These are phyloP conservation scores for Epizoanthus scotinus DNA, from an alignment of 92 coral and sea anemone species.

Conservation along the genomic window DNA sequence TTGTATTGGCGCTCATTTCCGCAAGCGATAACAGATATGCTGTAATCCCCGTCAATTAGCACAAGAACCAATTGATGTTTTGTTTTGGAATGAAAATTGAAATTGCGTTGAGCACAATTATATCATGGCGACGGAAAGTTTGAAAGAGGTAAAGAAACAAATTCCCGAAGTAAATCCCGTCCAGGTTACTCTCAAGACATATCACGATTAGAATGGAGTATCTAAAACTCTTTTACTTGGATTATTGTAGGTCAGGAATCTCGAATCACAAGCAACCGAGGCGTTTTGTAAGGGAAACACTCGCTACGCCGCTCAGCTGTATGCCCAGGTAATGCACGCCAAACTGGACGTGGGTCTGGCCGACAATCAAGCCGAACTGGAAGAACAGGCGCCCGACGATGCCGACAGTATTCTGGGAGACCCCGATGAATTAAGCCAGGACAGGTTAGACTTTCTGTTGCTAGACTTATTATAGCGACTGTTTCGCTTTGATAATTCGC, in stretches of 20 bases:
- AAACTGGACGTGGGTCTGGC: conserved; percentile 9
- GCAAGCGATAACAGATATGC: conserved; percentile 41
- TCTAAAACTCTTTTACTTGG: not conserved
- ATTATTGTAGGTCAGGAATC: conserved; percentile 14
- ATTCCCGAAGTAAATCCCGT: no score
- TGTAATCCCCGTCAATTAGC: conserved; percentile 28
- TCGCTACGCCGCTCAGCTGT: conserved; percentile 27
- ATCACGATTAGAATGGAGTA: not conserved
- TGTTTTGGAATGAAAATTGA: conserved; percentile 20
- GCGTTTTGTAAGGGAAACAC: conserved; percentile 39
- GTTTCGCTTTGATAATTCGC: not conserved
- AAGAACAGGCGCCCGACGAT: not conserved
- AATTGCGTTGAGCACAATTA: not conserved
- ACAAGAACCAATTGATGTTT: conserved; percentile 29
- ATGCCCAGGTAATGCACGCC: conserved; percentile 25
- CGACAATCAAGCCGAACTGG: not conserved
- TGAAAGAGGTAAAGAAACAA: conserved; percentile 6
- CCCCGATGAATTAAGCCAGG: not conserved
- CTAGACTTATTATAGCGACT: not conserved
- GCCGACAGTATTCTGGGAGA: conserved; percentile 22
- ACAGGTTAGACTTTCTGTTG: conserved; percentile 16
- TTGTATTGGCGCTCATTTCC: conserved; percentile 16
- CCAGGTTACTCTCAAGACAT: not conserved
- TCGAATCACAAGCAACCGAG: conserved; percentile 36
- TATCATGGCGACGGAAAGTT: conserved; percentile 23